phyloP scores from a whole-genome alignment of 2,888 invertebrate species.

The Erebia ligea region DNA sequence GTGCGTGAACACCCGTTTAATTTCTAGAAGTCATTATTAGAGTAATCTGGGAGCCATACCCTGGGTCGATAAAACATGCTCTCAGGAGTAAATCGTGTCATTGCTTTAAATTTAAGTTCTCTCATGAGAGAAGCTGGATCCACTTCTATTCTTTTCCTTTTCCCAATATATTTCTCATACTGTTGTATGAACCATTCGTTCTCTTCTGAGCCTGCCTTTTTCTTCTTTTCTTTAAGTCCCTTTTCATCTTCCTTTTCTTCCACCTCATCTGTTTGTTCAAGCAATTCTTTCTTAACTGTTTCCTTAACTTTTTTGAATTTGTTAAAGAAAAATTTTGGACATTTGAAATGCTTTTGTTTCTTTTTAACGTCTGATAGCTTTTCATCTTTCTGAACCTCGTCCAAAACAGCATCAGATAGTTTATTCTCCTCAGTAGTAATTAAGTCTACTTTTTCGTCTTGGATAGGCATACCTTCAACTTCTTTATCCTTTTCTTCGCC shows the following conservation, averaged over 20 bases:
- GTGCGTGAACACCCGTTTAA: no score
- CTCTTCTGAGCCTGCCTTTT: not conserved
- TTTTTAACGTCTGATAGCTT: no score
- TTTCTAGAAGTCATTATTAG: no score
- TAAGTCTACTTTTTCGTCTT: no score
- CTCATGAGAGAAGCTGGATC: constrained; percentile 1
- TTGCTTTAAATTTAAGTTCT: constrained; percentile 18
- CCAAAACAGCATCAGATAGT: no score
- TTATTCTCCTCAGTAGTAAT: no score
- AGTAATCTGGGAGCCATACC: not conserved
- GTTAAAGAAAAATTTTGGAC: no score
- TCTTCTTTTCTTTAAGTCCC: not conserved
- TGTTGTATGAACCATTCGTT: constrained; percentile 18
- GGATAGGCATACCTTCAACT: no score
- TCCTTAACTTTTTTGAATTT: not conserved
- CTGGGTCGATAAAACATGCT: not conserved
- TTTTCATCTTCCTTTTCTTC: not conserved
- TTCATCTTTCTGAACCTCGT: no score
- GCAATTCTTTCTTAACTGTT: not conserved
- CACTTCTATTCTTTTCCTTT: not conserved
- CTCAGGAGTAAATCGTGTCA: constrained; percentile 17
- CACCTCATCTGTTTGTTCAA: not conserved
- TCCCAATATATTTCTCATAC: constrained; percentile 19
- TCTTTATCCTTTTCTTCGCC: not conserved
- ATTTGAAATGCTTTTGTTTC: no score